Evolutionary conservation across 2,797 vertebrate species (phyloP).

Genomic region (Manis javanica): DNA sequence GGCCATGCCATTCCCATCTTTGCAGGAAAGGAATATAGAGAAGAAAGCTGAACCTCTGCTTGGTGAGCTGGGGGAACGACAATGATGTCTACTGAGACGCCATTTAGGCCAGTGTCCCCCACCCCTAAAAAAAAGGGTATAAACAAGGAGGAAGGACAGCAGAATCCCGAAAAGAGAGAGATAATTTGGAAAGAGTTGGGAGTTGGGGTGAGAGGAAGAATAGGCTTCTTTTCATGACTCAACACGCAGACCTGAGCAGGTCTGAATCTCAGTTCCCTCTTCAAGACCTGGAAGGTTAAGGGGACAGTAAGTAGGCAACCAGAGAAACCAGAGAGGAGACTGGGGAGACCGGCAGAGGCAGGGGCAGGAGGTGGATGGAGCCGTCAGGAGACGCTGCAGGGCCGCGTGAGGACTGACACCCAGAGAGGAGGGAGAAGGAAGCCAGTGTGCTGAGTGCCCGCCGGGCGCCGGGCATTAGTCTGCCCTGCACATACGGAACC

Average conservation of each 20-base stretch:
- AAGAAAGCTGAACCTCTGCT: background rate
- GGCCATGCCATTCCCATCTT: background rate
- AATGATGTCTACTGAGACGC: background rate
- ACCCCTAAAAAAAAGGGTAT: background rate
- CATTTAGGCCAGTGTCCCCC: background rate
- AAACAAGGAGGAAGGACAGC: background rate
- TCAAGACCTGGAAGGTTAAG: background rate
- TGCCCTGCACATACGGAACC: fast-evolving
- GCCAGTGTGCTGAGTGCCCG: background rate
- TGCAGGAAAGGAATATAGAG: background rate
- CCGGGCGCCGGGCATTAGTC: background rate
- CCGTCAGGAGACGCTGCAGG: no score
- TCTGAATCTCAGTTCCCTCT: background rate
- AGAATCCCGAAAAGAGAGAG: background rate
- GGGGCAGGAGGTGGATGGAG: fast-evolving
- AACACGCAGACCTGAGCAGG: background rate
- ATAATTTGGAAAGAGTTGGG: background rate
- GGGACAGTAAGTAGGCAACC: background rate
- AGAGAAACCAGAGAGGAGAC: background rate
- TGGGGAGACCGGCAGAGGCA: background rate
- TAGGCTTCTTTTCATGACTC: background rate
- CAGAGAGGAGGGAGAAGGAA: background rate
- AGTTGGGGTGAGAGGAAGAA: background rate
- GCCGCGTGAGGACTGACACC: background rate
- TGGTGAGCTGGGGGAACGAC: background rate